Evolutionary conservation across 2,888 invertebrate genomes (phyloP), one percentile per base, ranked within the genome.

Genomic region (Drosophila quinaria): DNA sequence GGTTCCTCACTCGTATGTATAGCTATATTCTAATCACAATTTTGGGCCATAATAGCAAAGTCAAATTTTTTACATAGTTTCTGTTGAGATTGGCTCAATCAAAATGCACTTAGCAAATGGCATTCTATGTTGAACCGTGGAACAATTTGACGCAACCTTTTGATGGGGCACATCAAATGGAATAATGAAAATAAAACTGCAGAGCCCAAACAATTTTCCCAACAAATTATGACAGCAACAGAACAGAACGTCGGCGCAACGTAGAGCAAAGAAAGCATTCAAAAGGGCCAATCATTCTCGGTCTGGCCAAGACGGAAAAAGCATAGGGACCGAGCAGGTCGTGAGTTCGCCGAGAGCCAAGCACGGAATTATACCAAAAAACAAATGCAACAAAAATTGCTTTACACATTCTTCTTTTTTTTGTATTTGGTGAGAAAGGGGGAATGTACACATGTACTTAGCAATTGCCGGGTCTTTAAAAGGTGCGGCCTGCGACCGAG

Each of bases 171-270:
- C 47, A 71, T 42, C 42, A 41, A 39, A 54, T 50, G 62, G 17
- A 62, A 62, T 65, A 79, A 79, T 59, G 70, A 66, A 75, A 75
- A 77, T 70, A 79, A 75, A 75, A 79, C 42, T 61, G 66, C 77
- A 79, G 62, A 75, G 61, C 76, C 66, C 39, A 78, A 74, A 76
- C 66, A 79, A 76, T 78, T 76, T 80, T 78, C 77, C 76, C 76
- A 78, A 71, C 77, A 78, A 80, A 72, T 78, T 76, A 71, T 78
- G 80, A 62, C 75, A 52, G 63, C 49, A 31, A 13, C 52, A 50
- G n/a, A 31, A 13, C 52, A 50, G n/a, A 49, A 55, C 44, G 52
- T 55, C 47, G 44, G 25, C 44, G 17, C 54, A 70, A 64, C 62
- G 47, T 39, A 11, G 25, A 42, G 56, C 42, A 74, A 75, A 76